Base-by-base conservation (phyloP, 30 jellyfish, hydroid and myxozoan species). In the Aurelia coerulea region DNA sequence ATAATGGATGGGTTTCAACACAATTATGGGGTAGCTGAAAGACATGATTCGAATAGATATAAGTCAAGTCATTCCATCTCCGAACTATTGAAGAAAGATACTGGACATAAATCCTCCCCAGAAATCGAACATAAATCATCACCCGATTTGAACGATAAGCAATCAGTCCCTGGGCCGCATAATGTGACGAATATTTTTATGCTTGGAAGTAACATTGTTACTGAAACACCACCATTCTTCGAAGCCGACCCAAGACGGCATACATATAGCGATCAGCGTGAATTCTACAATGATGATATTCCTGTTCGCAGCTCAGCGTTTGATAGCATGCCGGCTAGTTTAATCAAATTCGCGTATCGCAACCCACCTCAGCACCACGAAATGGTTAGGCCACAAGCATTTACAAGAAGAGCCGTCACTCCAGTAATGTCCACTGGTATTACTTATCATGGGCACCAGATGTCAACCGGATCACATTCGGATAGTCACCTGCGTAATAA, bases 81-180 rank as follows among this genome's bases (percentile, higher is more conserved):
- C 11, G 95, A 92, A 52, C 65, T 92, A 56, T 90, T 92, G 19
- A 79, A 84, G 52, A 89, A 89, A 76, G 96, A 92, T n/a, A 82
- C 56, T 6, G 56, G 56, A 1, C 56, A 8, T 5, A 46, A 46
- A 1, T 46, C 56, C 6, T 46, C 56, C 2, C 56, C 56, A 46
- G 56, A 46, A 46, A 46, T 46, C 56, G 56, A 46, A 9, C 56
- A 46, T 46, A 46, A 46, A 46, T 46, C 56, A 6, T 9, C 56
- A 7, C 56, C 56, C 8, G 56, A 46, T 46, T 46, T 46, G 56
- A 65, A 62, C 15, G 92, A 59, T 17, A 83, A 83, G 32, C 59
- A 18, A 46, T 46, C 56, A 46, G 15, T 7, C 52, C 78, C 68
- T n/a, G 65, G 76, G 13, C 80, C 80, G 5, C 71, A 17, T 42